Evolutionary conservation across 2,888 invertebrate genomes (phyloP).

Genomic region (Lacanobia oleracea): DNA sequence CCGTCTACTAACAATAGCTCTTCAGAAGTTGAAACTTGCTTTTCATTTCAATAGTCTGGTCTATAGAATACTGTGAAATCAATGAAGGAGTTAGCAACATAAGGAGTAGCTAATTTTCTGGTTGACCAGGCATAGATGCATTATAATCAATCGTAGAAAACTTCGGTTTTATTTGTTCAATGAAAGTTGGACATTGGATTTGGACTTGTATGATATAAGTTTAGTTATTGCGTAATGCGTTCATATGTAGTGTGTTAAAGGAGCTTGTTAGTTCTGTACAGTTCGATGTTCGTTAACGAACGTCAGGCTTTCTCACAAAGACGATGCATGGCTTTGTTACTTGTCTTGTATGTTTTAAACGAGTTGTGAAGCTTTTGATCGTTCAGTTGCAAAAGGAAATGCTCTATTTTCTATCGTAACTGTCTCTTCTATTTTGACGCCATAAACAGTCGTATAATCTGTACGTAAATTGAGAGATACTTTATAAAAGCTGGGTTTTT

Average conservation of each 20-base stretch:
- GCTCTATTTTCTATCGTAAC: too few relatives aligned
- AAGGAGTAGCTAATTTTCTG: conserved; percentile 2
- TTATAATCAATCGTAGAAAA: not conserved
- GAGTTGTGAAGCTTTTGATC: not conserved
- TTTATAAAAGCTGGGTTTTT: too few relatives aligned
- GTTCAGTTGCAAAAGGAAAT: not conserved
- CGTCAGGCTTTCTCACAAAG: not conserved
- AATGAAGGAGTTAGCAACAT: conserved; percentile 2
- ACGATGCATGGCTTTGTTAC: not conserved
- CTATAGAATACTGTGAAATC: not conserved
- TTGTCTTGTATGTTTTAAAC: too few relatives aligned
- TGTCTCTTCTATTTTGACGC: too few relatives aligned
- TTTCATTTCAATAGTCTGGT: conserved; percentile 2
- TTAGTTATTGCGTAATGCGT: not conserved
- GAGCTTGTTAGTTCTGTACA: not conserved
- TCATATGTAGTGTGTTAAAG: not conserved
- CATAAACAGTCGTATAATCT: too few relatives aligned
- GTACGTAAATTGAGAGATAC: too few relatives aligned
- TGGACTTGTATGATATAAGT: not conserved
- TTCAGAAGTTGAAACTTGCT: conserved; percentile 7
- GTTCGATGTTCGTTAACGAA: not conserved
- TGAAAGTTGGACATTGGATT: not conserved
- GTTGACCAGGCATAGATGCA: not conserved
- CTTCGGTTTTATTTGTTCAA: not conserved
- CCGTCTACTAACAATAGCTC: not conserved